Evolutionary conservation across 1,140 invertebrate genomes (phyloP).

Genomic region (Lepidurus couesii): DNA sequence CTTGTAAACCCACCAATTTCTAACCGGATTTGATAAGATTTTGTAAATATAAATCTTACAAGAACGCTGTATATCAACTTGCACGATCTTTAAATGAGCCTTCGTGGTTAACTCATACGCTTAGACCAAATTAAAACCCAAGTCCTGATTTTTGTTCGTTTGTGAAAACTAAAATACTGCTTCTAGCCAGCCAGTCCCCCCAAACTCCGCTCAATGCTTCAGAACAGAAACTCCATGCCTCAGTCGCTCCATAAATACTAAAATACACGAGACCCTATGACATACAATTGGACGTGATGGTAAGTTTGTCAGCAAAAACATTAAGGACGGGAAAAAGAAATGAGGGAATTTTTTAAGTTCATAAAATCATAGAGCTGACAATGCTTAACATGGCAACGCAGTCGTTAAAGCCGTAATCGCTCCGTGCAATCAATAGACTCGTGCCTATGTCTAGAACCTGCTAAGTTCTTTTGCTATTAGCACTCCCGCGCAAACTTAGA

Average conservation of each 20-base stretch:
- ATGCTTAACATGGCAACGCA: neutral
- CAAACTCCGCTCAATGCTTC: neutral
- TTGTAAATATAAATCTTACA: neutral
- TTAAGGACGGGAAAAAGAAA: conserved; percentile 3
- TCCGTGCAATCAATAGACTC: neutral
- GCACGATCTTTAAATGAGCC: neutral
- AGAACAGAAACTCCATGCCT: neutral
- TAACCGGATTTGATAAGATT: neutral
- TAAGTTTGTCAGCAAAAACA: neutral
- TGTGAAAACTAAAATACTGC: conserved; percentile 5
- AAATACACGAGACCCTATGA: conserved; percentile 5
- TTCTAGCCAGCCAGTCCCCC: neutral
- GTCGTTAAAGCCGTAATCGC: neutral
- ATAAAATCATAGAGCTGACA: neutral
- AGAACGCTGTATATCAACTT: neutral
- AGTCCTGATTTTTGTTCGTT: neutral
- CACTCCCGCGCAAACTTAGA: neutral
- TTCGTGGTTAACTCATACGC: neutral
- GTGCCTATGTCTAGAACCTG: neutral
- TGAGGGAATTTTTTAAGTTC: neutral
- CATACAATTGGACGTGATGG: conserved; percentile 2
- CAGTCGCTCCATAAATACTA: conserved; percentile 7
- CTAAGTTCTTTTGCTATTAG: neutral
- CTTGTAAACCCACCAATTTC: neutral
- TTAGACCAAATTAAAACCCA: neutral